phyloP scores from a whole-genome alignment of 1,140 invertebrate genomes.

The Drosophila watanabei region DNA sequence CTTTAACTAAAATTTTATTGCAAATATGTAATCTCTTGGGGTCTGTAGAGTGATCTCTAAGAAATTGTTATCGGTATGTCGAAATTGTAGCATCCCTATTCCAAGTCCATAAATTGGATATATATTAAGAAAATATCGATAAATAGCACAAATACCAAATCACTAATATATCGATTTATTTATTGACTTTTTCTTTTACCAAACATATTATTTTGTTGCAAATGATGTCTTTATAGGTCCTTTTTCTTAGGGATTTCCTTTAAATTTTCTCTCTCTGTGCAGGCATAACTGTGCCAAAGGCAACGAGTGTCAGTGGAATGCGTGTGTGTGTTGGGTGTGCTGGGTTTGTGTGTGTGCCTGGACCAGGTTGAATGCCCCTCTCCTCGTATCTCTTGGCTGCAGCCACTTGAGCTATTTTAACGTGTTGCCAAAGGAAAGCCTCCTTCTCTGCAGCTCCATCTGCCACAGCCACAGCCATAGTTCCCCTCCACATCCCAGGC shows the following conservation, averaged over 20 bases:
- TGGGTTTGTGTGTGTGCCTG: conserved; percentile 2
- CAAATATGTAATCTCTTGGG: too few species aligned
- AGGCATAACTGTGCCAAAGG: conserved; percentile 45
- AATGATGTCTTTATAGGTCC: too few species aligned
- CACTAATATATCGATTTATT: too few species aligned
- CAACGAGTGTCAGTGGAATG: conserved; percentile 34
- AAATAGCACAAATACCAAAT: too few species aligned
- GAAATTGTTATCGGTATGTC: too few species aligned
- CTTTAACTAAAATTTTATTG: too few species aligned
- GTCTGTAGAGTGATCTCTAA: too few species aligned
- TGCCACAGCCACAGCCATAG: not conserved
- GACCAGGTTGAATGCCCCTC: conserved; percentile 38
- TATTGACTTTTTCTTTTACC: too few species aligned
- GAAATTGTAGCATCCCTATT: too few species aligned
- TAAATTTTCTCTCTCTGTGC: conserved; percentile 6
- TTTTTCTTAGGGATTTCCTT: not conserved
- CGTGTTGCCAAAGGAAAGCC: conserved; percentile 55
- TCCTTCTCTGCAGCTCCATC: conserved; percentile 27
- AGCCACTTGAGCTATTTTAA: conserved; percentile 75
- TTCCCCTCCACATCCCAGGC: not conserved
- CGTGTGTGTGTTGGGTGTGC: conserved; percentile 9
- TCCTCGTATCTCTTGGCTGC: conserved; percentile 25
- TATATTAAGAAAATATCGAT: too few species aligned
- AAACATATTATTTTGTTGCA: too few species aligned
- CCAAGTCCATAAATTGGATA: too few species aligned